Percentiles rank a stretch among this genome's conserved stretches.
Evolutionary conservation across 2,113 vertebrate species (phyloP).

Genomic region (Laterallus jamaicensis): DNA sequence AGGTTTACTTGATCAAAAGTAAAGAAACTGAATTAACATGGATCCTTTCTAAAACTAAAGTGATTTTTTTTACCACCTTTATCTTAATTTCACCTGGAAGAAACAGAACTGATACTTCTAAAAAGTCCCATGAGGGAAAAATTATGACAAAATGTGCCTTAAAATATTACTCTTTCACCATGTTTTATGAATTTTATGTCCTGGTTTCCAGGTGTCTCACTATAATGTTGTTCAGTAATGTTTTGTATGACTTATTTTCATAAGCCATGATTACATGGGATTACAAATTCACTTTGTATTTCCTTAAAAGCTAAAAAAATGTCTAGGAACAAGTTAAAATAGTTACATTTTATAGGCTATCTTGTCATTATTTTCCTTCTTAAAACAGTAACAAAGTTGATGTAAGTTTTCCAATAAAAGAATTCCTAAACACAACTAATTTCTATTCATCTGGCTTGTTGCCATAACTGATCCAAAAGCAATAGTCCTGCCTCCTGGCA

Average conservation of each 20-base stretch:
- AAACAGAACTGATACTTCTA: background rate
- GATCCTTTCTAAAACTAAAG: background rate
- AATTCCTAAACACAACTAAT: rapidly evolving
- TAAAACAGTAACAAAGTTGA: rapidly evolving
- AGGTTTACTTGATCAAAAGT: background rate
- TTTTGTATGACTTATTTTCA: background rate
- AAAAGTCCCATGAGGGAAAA: background rate
- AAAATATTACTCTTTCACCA: background rate
- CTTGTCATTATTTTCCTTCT: background rate
- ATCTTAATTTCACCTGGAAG: rapidly evolving
- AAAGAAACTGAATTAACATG: background rate
- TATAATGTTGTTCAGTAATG: background rate
- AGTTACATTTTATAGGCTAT: background rate
- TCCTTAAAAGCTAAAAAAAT: background rate
- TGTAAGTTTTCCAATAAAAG: background rate
- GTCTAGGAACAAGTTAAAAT: background rate
- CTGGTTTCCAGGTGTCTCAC: background rate
- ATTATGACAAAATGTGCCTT: background rate
- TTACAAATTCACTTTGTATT: background rate
- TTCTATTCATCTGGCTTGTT: background rate
- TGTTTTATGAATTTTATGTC: background rate
- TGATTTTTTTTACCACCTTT: rapidly evolving
- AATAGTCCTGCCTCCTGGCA: background rate
- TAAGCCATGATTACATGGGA: no score
- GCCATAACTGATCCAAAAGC: background rate